Conservation (phyloP, 2,888 invertebrate species). For the Dynastes grantii region DNA sequence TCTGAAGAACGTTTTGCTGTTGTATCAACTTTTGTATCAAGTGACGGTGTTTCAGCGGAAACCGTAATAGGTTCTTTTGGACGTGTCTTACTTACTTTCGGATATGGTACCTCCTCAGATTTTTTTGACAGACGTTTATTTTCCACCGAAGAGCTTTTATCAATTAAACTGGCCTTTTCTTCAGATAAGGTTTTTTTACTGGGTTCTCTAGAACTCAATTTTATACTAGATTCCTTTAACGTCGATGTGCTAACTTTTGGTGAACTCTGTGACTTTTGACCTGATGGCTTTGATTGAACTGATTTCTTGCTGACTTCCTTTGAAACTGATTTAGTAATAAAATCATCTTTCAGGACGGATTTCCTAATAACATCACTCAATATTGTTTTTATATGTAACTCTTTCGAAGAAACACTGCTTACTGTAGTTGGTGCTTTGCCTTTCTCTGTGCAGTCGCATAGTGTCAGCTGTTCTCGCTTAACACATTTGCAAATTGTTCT, state of each 20-base stretch:
- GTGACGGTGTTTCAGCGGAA: background rate
- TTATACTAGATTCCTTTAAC: slow-evolving; percentile 7
- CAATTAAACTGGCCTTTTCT: background rate
- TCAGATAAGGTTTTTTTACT: background rate
- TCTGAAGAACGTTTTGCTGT: background rate
- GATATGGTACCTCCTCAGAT: no score
- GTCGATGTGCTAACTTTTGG: background rate
- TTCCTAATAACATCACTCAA: slow-evolving; percentile 13
- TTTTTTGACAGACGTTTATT: no score
- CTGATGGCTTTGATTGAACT: no score
- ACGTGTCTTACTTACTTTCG: background rate
- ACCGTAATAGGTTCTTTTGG: background rate
- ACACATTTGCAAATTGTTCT: slow-evolving; percentile 34
- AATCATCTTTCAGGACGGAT: no score
- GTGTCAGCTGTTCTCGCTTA: slow-evolving; percentile 10
- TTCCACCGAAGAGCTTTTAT: background rate
- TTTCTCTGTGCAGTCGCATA: slow-evolving; percentile 32
- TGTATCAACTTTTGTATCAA: background rate
- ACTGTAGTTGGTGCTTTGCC: background rate
- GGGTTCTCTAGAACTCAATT: background rate
- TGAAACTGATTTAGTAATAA: background rate
- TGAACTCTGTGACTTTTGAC: background rate
- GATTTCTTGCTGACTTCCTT: no score
- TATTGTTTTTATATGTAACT: slow-evolving; percentile 5
- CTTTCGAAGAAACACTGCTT: background rate